These are phyloP conservation scores for Tenthredo distinguenda DNA, from an alignment of 2,888 invertebrate genomes.

Conservation along the genomic window DNA sequence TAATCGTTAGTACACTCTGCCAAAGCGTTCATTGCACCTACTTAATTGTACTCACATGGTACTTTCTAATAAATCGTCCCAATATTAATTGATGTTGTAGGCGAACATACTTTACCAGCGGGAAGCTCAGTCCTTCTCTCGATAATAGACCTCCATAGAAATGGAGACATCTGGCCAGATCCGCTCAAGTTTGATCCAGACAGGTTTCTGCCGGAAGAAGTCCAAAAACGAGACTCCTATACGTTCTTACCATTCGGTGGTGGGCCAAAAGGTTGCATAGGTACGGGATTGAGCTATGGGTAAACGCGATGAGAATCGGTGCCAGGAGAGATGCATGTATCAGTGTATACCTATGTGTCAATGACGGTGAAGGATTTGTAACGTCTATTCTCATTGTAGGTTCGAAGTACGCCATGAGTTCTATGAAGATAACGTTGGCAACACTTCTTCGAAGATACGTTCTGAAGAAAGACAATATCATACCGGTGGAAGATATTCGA, in stretches of 20 bases:
- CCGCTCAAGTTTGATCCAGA: constrained; percentile 68
- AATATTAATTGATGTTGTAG: constrained; percentile 40
- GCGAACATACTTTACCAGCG: constrained; percentile 59
- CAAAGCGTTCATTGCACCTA: too few relatives aligned
- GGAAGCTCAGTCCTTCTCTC: constrained; percentile 60
- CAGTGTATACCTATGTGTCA: neutral
- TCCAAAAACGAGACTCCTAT: constrained; percentile 63
- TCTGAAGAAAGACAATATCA: constrained; percentile 60
- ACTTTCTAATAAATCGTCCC: neutral
- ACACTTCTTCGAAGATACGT: constrained; percentile 73
- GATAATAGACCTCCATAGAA: constrained; percentile 61
- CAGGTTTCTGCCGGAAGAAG: constrained; percentile 66
- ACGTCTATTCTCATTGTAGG: constrained; percentile 64
- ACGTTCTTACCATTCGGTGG: constrained; percentile 65
- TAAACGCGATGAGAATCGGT: constrained; percentile 39
- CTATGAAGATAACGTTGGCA: constrained; percentile 76
- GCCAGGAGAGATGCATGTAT: neutral
- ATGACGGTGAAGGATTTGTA: neutral
- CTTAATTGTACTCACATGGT: too few relatives aligned
- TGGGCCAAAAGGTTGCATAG: constrained; percentile 66
- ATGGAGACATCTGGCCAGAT: constrained; percentile 62
- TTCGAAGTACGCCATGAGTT: constrained; percentile 77
- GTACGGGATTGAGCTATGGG: constrained; percentile 47
- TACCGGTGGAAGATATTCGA: constrained; percentile 58
- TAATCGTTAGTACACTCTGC: too few relatives aligned